phyloP scores from a whole-genome alignment of 1,140 invertebrate species.

The Drosophila athabasca region DNA sequence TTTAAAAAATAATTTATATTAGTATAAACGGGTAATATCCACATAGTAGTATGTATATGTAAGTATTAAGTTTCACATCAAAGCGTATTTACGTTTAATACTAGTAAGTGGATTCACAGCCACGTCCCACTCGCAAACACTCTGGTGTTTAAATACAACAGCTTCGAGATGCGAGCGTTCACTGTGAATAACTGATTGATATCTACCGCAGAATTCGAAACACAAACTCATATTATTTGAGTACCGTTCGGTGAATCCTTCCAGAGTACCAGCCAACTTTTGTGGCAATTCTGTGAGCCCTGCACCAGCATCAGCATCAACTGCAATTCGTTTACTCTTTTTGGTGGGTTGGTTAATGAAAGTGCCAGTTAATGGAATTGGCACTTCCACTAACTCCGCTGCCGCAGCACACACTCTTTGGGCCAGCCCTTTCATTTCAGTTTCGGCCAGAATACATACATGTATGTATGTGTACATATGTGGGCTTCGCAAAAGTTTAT shows the following conservation, averaged over 20 bases:
- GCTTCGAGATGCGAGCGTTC: background rate
- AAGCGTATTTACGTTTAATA: too few species aligned
- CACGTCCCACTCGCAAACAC: background rate
- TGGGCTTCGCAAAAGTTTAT: constrained; percentile 69
- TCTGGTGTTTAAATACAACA: background rate
- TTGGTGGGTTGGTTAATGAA: constrained; percentile 62
- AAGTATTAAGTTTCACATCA: too few species aligned
- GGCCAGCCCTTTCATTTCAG: constrained; percentile 24
- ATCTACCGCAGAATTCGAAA: constrained; percentile 40
- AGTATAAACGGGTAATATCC: too few species aligned
- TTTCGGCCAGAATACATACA: constrained; percentile 17
- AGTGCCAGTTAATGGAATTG: constrained; percentile 78
- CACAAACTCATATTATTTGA: constrained; percentile 45
- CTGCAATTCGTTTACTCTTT: constrained; percentile 49
- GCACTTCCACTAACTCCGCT: constrained; percentile 25
- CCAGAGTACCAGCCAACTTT: constrained; percentile 24
- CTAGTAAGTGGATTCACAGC: too few species aligned
- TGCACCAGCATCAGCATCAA: constrained; percentile 24
- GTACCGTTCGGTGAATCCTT: constrained; percentile 28
- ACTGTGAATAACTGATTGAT: constrained; percentile 34
- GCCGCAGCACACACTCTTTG: constrained; percentile 39
- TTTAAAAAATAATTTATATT: too few species aligned
- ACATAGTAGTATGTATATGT: too few species aligned
- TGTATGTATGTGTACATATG: constrained; percentile 14
- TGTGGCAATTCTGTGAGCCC: constrained; percentile 10